Evolutionary conservation across 2,113 vertebrate genomes (phyloP), one percentile per base, ranked within the genome.

Genomic region (Halcyon senegalensis): DNA sequence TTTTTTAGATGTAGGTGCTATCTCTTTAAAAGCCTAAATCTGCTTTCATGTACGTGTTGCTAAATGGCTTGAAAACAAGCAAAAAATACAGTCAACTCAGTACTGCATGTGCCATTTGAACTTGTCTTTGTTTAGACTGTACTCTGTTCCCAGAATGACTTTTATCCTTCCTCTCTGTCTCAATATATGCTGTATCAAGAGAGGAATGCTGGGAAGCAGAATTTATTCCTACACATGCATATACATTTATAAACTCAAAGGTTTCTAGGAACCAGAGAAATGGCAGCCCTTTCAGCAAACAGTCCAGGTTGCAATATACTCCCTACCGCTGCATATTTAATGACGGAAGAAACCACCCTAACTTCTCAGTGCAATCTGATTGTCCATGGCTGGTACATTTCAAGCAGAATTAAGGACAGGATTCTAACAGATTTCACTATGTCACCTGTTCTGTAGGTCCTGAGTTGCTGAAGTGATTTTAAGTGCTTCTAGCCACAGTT

Each of bases 51-150:
- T 82, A 25, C 13, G 76, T 0, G 0, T 51, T 11, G 8, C 12
- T 91, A 69, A 88, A 68, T n/a, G 39, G 63, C 89, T 91, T 63
- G 78, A 94, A 94, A 84, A 73, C 24, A 88, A 84, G 7, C 64
- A 39, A 73, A 77, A 82, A 46, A 33, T 14, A 23, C 8, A 2
- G 3, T 60, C 25, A 48, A 1, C 23, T 76, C 85, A 62, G 48
- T 44, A 58, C 9, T 35, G n/a, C 9, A 5, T 46, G 4, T 89
- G 16, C 72, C 39, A 64, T 55, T 89, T 76, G 79, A 24, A 60
- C 10, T n/a, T 15, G 15, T 5, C 53, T 56, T 81, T 87, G 35
- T 88, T 94, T 63, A 73, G 23, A 33, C 21, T 83, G 25, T 9
- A 80, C 3, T 64, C 23, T 74, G 6, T 23, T 87, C n/a, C 19